Percentiles rank a stretch among this genome's conserved stretches.
Evolutionary conservation across 1,140 invertebrate genomes (phyloP).

Genomic region (Drosophila carrolli): DNA sequence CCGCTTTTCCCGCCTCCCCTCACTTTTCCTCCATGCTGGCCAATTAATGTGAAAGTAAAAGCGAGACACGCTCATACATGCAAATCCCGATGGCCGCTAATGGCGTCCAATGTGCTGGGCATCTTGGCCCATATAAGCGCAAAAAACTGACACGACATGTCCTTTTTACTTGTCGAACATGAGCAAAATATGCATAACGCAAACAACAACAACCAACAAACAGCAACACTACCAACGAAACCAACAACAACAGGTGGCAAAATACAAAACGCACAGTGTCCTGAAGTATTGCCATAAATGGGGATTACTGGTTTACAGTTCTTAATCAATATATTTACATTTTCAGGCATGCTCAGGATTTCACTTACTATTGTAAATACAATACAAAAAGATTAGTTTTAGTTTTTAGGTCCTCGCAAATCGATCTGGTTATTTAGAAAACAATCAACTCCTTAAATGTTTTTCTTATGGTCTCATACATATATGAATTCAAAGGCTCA

Average conservation of each 20-base stretch:
- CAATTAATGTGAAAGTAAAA: slow-evolving; percentile 72
- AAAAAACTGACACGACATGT: slow-evolving; percentile 62
- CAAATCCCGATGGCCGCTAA: slow-evolving; percentile 54
- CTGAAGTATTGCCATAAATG: neutral
- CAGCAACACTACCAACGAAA: slow-evolving; percentile 9
- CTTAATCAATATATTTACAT: no score
- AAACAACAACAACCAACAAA: slow-evolving; percentile 15
- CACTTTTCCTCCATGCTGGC: neutral
- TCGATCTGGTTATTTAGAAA: no score
- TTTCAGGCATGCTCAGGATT: no score
- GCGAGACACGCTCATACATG: slow-evolving; percentile 18
- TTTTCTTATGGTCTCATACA: no score
- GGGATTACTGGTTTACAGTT: no score
- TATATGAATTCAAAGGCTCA: no score
- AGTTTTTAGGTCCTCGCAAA: no score
- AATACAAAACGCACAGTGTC: slow-evolving; percentile 28
- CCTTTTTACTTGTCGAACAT: slow-evolving; percentile 75
- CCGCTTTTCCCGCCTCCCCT: neutral
- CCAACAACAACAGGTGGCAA: slow-evolving; percentile 67
- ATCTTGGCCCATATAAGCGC: slow-evolving; percentile 36
- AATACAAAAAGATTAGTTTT: no score
- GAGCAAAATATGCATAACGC: slow-evolving; percentile 61
- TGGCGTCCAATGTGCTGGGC: slow-evolving; percentile 39
- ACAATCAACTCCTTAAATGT: no score
- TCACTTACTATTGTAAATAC: no score